Evolutionary conservation across 2,113 vertebrate species (phyloP), one percentile per base, ranked within the genome.

Genomic region (Gymnocephalus cernua): DNA sequence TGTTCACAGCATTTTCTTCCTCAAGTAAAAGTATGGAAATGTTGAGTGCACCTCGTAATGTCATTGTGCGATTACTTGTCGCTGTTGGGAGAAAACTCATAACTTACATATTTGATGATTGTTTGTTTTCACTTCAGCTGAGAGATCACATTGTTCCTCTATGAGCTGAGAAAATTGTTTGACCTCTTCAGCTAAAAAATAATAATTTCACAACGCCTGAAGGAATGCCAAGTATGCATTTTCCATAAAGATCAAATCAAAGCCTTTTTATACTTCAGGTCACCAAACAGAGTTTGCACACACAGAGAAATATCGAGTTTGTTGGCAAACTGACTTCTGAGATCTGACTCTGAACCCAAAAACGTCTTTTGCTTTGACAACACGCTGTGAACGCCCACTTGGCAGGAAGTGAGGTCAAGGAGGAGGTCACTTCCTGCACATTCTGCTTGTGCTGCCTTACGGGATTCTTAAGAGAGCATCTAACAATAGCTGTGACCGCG

Each of bases 391-490:
- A 58, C 57, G 54, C 57, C 68, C 29, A 11, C 5, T 58, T 1
- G 14, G 29, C 73, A 85, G 79, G 90, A 92, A 89, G 74, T 82
- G 75, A 91, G 92, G 71, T 88, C 88, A 58, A 56, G 70, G 79
- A 77, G 76, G 74, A 86, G 82, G 89, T 86, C 84, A 88, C 83
- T 90, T 94, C 90, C 90, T 88, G 77, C 59, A 41, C 73, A 78
- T 73, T 82, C 83, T 83, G 77, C 58, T 27, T 29, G 74, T 71
- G 66, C 11, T 19, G 51, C 86, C 76, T 76, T 48, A 9, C 38
- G n/a, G 71, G 65, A 70, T 44, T 77, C 51, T 74, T 16, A 7
- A 35, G 3, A 25, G 53, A 27, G 50, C 21, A 14, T 74, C 84
- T 74, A 90, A 90, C 86, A 92, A 93, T 90, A 89, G 83, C 69